phyloP scores from a whole-genome alignment of 2,113 vertebrate genomes.

The Heterochromis multidens region DNA sequence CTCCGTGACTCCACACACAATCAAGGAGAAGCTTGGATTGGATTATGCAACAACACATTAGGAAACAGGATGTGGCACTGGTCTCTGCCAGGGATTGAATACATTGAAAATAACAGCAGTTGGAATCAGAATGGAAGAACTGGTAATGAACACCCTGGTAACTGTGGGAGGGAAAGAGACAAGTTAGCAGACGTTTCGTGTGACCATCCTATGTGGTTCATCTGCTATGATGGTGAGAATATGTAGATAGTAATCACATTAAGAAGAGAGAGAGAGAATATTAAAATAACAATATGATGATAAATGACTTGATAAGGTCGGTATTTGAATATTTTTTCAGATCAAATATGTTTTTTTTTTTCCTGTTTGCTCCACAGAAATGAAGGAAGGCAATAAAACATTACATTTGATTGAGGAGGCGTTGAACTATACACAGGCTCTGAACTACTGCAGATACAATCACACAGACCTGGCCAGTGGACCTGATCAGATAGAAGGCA shows the following conservation, averaged over 20 bases:
- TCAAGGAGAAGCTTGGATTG: constrained; percentile 23
- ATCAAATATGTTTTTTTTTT: accelerated
- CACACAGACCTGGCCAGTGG: constrained; percentile 2
- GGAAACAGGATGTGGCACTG: background rate
- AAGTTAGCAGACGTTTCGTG: no score
- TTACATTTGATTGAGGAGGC: accelerated
- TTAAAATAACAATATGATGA: no score
- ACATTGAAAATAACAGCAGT: accelerated
- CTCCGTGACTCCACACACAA: background rate
- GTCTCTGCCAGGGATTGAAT: constrained; percentile 4
- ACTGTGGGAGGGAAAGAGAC: background rate
- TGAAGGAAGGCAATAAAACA: accelerated
- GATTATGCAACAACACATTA: background rate
- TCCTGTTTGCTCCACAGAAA: background rate
- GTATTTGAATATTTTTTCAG: background rate
- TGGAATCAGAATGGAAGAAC: accelerated
- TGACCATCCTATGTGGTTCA: no score
- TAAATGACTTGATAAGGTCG: no score
- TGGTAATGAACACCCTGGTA: accelerated
- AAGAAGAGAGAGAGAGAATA: no score
- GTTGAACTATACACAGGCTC: background rate
- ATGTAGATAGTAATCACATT: no score
- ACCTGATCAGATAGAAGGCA: background rate
- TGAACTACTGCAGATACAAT: background rate
- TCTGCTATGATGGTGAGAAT: no score